Percentiles rank a stretch among this genome's conserved stretches.
Evolutionary conservation across 2,888 invertebrate species (phyloP).

Genomic region (Prenolepis imparis): DNA sequence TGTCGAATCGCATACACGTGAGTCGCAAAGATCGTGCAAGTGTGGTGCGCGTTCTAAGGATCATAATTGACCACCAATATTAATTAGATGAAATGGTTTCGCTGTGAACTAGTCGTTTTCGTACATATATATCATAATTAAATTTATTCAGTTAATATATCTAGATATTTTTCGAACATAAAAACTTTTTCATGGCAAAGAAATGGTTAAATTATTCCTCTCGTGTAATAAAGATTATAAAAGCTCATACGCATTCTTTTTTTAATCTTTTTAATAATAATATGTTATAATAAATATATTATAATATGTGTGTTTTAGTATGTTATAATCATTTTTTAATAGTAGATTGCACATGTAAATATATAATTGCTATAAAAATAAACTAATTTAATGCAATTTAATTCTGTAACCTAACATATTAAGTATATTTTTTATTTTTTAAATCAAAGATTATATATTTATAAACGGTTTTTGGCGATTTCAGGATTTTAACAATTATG

Average conservation of each 20-base stretch:
- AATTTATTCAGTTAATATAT: slow-evolving; percentile 8
- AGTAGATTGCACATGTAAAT: not conserved
- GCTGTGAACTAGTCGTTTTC: not conserved
- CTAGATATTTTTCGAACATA: not conserved
- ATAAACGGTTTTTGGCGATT: not conserved
- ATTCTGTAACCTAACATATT: not conserved
- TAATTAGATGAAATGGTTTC: slow-evolving; percentile 33
- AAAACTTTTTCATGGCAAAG: not conserved
- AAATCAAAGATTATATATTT: not conserved
- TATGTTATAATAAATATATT: too few relatives aligned
- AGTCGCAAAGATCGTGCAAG: not conserved
- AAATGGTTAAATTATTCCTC: not conserved
- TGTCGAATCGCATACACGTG: slow-evolving; percentile 7
- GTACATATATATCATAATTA: not conserved
- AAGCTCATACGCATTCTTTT: not conserved
- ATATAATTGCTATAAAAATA: not conserved
- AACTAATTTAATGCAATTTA: not conserved
- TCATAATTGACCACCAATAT: not conserved
- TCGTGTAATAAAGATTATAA: not conserved
- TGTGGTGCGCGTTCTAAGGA: not conserved
- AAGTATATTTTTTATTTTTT: not conserved
- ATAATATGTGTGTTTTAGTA: too few relatives aligned
- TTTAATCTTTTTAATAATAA: not conserved
- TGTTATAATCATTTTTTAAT: too few relatives aligned
- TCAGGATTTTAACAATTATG: not conserved